Conservation (phyloP, 2,113 vertebrate species). For the Progne subis region DNA sequence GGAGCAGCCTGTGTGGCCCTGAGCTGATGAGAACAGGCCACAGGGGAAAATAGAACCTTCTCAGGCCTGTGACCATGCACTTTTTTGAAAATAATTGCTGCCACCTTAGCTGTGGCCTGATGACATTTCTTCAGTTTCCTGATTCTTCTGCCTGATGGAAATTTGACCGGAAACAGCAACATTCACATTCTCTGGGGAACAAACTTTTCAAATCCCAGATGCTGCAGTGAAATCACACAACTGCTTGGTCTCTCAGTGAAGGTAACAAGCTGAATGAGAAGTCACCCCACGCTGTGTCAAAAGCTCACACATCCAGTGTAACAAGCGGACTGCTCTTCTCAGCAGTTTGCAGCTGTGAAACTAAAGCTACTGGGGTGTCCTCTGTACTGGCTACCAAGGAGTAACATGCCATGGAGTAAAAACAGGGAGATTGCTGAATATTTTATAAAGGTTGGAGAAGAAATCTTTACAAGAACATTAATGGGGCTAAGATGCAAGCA, state of each 20-base stretch:
- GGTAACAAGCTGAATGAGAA: background rate
- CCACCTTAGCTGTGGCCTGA: background rate
- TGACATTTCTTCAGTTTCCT: background rate
- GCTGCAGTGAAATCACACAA: background rate
- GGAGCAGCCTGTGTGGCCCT: background rate
- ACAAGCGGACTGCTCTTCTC: background rate
- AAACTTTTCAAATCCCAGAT: constrained; percentile 58
- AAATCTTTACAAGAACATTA: constrained; percentile 4
- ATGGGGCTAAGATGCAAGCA: background rate
- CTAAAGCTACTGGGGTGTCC: background rate
- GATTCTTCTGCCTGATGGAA: constrained; percentile 31
- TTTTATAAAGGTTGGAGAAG: constrained; percentile 3
- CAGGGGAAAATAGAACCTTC: background rate
- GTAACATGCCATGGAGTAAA: background rate
- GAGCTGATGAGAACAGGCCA: background rate
- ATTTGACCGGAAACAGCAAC: background rate
- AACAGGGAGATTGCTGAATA: background rate
- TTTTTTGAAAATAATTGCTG: constrained; percentile 3
- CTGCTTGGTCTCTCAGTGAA: background rate
- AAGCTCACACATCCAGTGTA: background rate
- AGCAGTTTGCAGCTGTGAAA: background rate
- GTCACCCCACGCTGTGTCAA: background rate
- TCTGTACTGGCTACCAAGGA: background rate
- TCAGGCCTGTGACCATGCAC: background rate
- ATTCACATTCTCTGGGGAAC: background rate